These are phyloP conservation scores for Cinclus mexicanus DNA, from an alignment of 2,113 vertebrate species.

Conservation along the genomic window DNA sequence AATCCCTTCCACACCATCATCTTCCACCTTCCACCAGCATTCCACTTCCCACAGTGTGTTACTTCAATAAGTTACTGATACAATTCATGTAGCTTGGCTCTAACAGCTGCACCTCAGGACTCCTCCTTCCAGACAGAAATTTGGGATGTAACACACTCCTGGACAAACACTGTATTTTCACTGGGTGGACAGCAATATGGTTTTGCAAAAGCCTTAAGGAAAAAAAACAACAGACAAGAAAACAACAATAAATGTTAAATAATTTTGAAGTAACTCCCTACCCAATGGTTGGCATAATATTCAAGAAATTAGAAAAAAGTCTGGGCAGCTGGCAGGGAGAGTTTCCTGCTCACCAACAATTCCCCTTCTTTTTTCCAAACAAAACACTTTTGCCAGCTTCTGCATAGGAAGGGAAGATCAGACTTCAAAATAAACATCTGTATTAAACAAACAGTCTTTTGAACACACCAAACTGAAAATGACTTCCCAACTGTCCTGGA, in stretches of 20 bases:
- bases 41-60: background rate
- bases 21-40: background rate
- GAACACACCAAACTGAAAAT: background rate
- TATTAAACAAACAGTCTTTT: constrained; percentile 18
- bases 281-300: rapidly evolving
- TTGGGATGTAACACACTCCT: background rate
- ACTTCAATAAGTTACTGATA: background rate
- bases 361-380: constrained; percentile 22
- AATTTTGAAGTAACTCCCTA: background rate
- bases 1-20: background rate
- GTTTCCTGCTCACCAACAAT: background rate
- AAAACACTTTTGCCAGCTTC: constrained; percentile 24
- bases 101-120: background rate
- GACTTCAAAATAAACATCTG: constrained; percentile 34
- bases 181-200: background rate
- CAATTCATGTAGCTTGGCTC: background rate
- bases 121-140: background rate
- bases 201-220: background rate
- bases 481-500: background rate
- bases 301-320: background rate
- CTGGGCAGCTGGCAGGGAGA: background rate
- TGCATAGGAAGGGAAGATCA: constrained; percentile 12
- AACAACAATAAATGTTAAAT: background rate
- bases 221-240: background rate
- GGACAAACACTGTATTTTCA: background rate